Evolutionary conservation across 1,140 invertebrate species (phyloP).

Genomic region (Trichomalopsis sarcophagae): DNA sequence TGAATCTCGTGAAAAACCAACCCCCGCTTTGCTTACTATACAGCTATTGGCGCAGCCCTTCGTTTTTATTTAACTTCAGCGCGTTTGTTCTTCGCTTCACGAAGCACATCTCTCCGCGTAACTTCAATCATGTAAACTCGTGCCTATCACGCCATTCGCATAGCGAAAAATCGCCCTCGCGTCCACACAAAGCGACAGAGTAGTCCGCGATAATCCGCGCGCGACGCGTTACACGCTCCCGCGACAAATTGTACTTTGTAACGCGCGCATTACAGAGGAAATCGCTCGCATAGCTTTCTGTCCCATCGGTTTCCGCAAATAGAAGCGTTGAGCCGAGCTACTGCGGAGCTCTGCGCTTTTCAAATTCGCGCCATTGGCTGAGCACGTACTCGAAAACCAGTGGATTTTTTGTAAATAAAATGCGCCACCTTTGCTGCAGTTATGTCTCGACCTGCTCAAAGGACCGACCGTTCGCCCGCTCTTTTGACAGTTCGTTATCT

Average conservation of each 20-base stretch:
- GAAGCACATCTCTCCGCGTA: conserved; percentile 26
- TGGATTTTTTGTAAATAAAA: conserved; percentile 51
- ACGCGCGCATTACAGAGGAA: conserved; percentile 57
- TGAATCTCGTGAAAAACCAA: too few relatives aligned
- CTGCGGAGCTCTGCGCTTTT: conserved; percentile 54
- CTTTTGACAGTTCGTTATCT: conserved; percentile 11
- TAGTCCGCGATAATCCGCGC: background rate
- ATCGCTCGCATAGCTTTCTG: conserved; percentile 52
- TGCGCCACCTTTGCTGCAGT: background rate
- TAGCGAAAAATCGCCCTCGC: conserved; percentile 1
- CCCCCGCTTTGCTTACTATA: too few relatives aligned
- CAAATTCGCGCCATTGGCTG: background rate
- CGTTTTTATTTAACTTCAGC: background rate
- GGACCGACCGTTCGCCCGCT: background rate
- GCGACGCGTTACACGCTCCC: conserved; percentile 48
- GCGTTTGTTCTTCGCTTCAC: conserved; percentile 37
- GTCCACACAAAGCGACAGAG: background rate
- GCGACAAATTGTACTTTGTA: conserved; percentile 67
- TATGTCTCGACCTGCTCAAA: background rate
- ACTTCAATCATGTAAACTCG: conserved; percentile 47
- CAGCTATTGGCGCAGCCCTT: background rate
- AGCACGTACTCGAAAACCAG: conserved; percentile 9
- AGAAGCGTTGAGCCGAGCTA: conserved; percentile 70
- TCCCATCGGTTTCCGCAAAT: conserved; percentile 65
- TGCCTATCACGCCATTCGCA: conserved; percentile 13